Evolutionary conservation across 2,888 invertebrate species (phyloP).

Genomic region (Cantharis lateralis): DNA sequence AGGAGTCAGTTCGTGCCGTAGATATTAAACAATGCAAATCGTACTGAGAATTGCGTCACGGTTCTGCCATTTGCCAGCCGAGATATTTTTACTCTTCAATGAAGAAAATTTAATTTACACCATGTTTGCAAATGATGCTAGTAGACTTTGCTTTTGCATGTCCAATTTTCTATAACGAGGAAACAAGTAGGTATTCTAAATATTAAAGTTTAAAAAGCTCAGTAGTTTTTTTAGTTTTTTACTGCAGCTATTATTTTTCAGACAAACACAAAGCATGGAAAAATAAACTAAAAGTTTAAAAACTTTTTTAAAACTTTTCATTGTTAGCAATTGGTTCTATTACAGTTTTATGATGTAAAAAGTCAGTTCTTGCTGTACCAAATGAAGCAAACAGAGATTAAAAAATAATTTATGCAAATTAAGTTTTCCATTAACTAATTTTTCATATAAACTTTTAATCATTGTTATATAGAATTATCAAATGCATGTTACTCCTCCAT

Average conservation of each 20-base stretch:
- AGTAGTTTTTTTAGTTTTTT: neutral
- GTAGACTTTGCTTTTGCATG: slow-evolving; percentile 19
- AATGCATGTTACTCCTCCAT: neutral
- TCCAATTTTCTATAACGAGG: slow-evolving; percentile 8
- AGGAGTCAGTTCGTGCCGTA: slow-evolving; percentile 27
- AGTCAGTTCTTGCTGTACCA: neutral
- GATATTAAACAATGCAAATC: slow-evolving; percentile 34
- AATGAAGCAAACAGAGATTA: neutral
- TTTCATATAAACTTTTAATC: neutral
- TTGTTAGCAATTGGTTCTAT: slow-evolving; percentile 7
- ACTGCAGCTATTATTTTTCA: neutral
- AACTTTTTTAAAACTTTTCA: slow-evolving; percentile 12
- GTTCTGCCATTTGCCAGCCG: slow-evolving; percentile 28
- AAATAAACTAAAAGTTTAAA: neutral
- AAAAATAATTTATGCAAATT: neutral
- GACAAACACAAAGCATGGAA: neutral
- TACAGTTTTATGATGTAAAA: neutral
- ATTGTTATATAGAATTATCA: neutral
- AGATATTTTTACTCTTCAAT: slow-evolving; percentile 28
- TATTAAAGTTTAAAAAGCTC: neutral
- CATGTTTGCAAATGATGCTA: slow-evolving; percentile 25
- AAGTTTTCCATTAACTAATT: neutral
- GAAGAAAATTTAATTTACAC: slow-evolving; percentile 31
- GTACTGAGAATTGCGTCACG: slow-evolving; percentile 31
- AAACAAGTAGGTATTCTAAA: neutral